Percentiles rank a stretch among this genome's conserved stretches.
Conservation (phyloP, 2,888 invertebrate species). For the Amphipoea oculea region DNA sequence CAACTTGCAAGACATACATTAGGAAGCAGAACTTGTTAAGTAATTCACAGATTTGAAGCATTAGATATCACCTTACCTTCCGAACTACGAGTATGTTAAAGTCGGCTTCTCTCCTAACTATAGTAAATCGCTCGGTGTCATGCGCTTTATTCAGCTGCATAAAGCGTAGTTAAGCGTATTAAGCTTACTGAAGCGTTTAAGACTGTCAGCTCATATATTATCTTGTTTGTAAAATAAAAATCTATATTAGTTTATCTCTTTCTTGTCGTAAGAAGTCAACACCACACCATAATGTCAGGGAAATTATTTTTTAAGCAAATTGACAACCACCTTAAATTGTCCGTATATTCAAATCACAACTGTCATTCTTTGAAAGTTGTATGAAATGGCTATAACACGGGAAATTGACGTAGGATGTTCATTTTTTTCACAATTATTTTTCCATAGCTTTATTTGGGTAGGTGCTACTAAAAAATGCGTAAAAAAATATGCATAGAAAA, state of each 20-base stretch:
- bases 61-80: not conserved
- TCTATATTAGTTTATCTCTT: not conserved
- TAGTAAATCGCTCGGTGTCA: constrained; percentile 2
- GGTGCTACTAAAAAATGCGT: not conserved
- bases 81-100: not conserved
- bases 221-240: not conserved
- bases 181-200: not conserved
- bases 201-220: not conserved
- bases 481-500: not conserved
- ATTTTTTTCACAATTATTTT: not conserved
- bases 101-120: not conserved
- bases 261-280: constrained; percentile 1
- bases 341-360: not conserved
- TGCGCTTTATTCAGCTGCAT: constrained; percentile 16
- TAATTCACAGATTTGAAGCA: not conserved
- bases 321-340: not conserved
- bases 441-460: not conserved
- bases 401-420: not conserved
- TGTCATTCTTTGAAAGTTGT: not conserved
- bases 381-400: not conserved
- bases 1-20: not conserved
- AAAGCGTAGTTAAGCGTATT: not conserved
- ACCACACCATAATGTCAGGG: not conserved
- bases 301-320: not conserved
- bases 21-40: not conserved